Base-by-base conservation (phyloP, 1,140 invertebrate species). In the Geopemphigus sp. region DNA sequence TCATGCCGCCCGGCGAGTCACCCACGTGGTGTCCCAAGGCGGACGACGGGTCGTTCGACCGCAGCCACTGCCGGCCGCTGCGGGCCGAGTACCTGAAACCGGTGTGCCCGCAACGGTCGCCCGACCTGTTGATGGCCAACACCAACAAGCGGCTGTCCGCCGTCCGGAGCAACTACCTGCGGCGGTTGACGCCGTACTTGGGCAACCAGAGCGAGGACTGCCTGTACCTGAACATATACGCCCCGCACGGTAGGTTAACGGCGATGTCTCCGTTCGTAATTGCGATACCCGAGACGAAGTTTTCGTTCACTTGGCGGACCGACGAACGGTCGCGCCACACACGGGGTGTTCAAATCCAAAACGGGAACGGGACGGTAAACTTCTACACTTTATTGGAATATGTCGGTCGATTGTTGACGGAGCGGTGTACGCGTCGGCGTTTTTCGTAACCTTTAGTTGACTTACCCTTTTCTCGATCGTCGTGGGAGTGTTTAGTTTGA, bases 141-240 rank as follows among this genome's bases (percentile, higher is more conserved):
- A 91, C 92, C 1, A 85, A 95, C 78, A 90, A 91, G 82, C 90
- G 90, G 78, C 96, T 97, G 92, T 95, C 96, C 5, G 92, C 92
- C 84, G 95, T 94, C n/a, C 88, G 95, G 17, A 87, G 97, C 63
- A 92, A 96, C 83, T 94, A 95, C 84, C 87, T 98, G 32, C 91
- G 91, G 82, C 89, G 94, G 83, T 87, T 98, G 73, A 85, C 94
- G 82, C 94, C 94, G 10, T 91, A 92, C 85, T 87, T 98, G 76
- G 90, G 90, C 83, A 94, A 97, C 84, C 95, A 98, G 86, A 95
- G 92, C 83, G 97, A 98, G 88, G 97, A 99, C 87, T 99, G 97
- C 84, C 89, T 98, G 32, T 97, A 97, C 85, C 89, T 99, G 83
- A 99, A 99, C 85, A 93, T 99, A 83, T 98, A 96, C 85, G 92